phyloP scores from a whole-genome alignment of 2,888 invertebrate species.

The Temnothorax ravouxi region DNA sequence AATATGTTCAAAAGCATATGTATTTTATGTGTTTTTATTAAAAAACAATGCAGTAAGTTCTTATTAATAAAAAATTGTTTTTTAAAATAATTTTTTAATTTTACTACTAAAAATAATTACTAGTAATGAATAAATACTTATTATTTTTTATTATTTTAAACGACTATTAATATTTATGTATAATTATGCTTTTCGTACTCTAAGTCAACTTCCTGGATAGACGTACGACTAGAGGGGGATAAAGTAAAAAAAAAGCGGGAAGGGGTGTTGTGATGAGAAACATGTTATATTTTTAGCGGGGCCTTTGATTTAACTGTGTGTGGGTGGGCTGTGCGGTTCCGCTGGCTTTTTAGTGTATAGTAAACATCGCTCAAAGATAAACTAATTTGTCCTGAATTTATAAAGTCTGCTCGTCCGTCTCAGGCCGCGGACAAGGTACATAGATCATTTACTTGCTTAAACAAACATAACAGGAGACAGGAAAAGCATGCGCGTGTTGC shows the following conservation, averaged over 20 bases:
- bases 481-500: conserved; percentile 40
- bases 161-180: background rate
- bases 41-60: background rate
- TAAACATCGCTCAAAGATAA: conserved; percentile 77
- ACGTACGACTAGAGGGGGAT: conserved; percentile 7
- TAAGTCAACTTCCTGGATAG: conserved; percentile 16
- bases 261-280: conserved; percentile 69
- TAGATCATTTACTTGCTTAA: conserved; percentile 63
- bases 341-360: conserved; percentile 68
- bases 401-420: conserved; percentile 65
- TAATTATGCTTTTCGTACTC: conserved; percentile 18
- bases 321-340: conserved; percentile 74
- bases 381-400: conserved; percentile 81
- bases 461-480: conserved; percentile 54
- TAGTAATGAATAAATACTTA: background rate
- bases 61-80: background rate
- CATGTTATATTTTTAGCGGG: conserved; percentile 71
- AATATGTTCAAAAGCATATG: too few species aligned
- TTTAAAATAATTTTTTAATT: background rate
- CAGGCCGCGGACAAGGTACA: conserved; percentile 61
- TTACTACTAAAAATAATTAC: background rate
- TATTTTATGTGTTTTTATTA: too few species aligned
- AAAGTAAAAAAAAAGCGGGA: conserved; percentile 38
- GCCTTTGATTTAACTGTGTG: conserved; percentile 61
- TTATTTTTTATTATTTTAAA: conserved; percentile 6